Evolutionary conservation across 2,113 vertebrate species (phyloP).

Genomic region (Athene cunicularia): DNA sequence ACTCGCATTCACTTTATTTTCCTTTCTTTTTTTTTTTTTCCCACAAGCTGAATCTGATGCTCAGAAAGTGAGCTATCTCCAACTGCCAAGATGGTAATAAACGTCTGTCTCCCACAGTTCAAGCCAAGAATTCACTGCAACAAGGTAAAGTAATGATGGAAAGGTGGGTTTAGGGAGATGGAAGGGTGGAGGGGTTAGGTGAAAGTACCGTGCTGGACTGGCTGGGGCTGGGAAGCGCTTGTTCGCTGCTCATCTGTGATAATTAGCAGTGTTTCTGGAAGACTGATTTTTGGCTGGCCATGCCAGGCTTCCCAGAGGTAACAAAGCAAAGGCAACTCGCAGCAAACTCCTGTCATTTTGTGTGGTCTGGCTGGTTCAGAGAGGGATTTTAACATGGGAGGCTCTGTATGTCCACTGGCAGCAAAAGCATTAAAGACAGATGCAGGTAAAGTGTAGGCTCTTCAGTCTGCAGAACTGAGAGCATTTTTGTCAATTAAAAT

Average conservation of each 20-base stretch:
- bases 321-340: neutral
- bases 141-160: conserved; percentile 80
- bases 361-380: neutral
- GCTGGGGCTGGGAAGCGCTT: neutral
- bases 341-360: accelerated
- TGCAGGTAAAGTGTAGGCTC: neutral
- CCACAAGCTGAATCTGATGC: conserved; percentile 66
- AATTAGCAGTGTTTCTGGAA: neutral
- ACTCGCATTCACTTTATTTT: neutral
- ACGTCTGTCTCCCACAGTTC: conserved; percentile 90
- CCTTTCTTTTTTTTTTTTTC: neutral
- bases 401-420: neutral
- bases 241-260: neutral
- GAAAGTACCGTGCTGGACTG: neutral
- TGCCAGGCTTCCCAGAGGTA: neutral
- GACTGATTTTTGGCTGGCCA: neutral
- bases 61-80: conserved; percentile 49
- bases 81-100: conserved; percentile 86
- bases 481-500: neutral
- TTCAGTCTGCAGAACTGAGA: neutral
- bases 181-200: neutral
- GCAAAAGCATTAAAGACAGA: neutral
- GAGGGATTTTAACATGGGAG: neutral
- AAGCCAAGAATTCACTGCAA: conserved; percentile 86
- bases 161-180: neutral